phyloP scores from a whole-genome alignment of 2,113 vertebrate species.

The Thalassoma bifasciatum region DNA sequence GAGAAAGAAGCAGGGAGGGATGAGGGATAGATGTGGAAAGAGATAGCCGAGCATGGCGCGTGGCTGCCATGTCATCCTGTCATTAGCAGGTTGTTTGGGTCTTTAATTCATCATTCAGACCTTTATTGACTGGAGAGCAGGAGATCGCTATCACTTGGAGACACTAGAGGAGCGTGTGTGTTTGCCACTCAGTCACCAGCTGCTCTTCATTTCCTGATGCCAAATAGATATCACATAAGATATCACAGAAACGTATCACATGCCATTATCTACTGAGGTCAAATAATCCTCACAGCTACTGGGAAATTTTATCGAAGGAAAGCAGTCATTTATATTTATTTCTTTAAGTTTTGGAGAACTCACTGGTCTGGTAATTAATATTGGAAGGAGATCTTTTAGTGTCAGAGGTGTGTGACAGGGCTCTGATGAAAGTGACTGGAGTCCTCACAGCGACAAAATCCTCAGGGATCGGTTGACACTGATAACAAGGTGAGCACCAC shows the following conservation, averaged over 20 bases:
- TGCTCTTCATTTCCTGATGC: constrained; percentile 79
- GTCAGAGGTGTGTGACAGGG: constrained; percentile 41
- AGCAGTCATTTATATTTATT: constrained; percentile 10
- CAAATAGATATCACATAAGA: constrained; percentile 70
- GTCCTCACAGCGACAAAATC: constrained; percentile 39
- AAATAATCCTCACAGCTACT: constrained; percentile 38
- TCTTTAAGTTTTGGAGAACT: not conserved
- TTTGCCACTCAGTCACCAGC: constrained; percentile 66
- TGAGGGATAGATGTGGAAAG: constrained; percentile 57
- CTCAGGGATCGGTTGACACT: constrained; percentile 65
- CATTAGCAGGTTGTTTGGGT: constrained; percentile 80
- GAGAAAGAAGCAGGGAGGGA: constrained; percentile 11
- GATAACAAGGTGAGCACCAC: constrained; percentile 68
- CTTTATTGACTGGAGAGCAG: constrained; percentile 79
- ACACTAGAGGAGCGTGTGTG: constrained; percentile 40
- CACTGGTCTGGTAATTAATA: not conserved
- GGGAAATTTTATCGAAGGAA: constrained; percentile 2
- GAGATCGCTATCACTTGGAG: constrained; percentile 75
- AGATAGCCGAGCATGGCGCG: constrained; percentile 62
- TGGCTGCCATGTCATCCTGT: constrained; percentile 76
- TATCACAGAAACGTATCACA: constrained; percentile 59
- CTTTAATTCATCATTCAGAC: constrained; percentile 81
- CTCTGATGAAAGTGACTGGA: constrained; percentile 58
- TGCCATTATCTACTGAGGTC: constrained; percentile 41
- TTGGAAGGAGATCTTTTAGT: constrained; percentile 21